Evolutionary conservation across 2,888 invertebrate species (phyloP).

Genomic region (Aphodius sticticus): DNA sequence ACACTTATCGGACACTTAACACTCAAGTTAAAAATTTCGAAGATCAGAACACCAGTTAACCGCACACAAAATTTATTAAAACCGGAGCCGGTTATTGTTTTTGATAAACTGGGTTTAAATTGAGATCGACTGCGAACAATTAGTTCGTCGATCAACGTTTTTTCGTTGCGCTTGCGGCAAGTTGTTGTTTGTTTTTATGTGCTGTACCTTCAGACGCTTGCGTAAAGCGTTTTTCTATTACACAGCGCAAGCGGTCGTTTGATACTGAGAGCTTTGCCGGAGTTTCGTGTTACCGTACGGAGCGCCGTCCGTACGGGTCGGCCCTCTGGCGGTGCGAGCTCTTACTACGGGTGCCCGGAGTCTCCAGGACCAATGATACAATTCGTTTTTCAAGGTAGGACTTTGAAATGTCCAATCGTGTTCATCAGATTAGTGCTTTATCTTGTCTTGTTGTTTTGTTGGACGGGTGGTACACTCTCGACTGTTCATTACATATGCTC

Average conservation of each 20-base stretch:
- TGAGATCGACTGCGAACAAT: slow-evolving; percentile 18
- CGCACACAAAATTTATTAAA: slow-evolving; percentile 19
- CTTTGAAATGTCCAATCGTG: slow-evolving; percentile 43
- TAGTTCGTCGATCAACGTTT: background rate
- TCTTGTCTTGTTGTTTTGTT: slow-evolving; percentile 32
- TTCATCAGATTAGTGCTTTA: slow-evolving; percentile 34
- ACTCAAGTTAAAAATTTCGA: background rate
- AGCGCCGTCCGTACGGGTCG: slow-evolving; percentile 32
- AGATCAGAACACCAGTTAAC: slow-evolving; percentile 28
- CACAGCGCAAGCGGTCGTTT: slow-evolving; percentile 36
- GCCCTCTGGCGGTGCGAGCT: slow-evolving; percentile 44
- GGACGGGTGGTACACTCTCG: background rate
- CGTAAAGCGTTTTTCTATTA: slow-evolving; percentile 37
- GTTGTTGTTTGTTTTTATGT: slow-evolving; percentile 33
- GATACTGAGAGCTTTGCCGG: slow-evolving; percentile 39
- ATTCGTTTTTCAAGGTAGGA: slow-evolving; percentile 45
- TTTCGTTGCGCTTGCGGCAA: slow-evolving; percentile 27
- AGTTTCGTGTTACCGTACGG: slow-evolving; percentile 8
- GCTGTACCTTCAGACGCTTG: slow-evolving; percentile 32
- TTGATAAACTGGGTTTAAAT: slow-evolving; percentile 8
- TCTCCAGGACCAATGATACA: slow-evolving; percentile 46
- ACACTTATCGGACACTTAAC: background rate
- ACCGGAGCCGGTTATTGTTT: background rate
- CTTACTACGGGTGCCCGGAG: slow-evolving; percentile 36
- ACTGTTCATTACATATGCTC: slow-evolving; percentile 11